phyloP scores from a whole-genome alignment of 2,888 invertebrate genomes.

The Agapetus fuscipes region DNA sequence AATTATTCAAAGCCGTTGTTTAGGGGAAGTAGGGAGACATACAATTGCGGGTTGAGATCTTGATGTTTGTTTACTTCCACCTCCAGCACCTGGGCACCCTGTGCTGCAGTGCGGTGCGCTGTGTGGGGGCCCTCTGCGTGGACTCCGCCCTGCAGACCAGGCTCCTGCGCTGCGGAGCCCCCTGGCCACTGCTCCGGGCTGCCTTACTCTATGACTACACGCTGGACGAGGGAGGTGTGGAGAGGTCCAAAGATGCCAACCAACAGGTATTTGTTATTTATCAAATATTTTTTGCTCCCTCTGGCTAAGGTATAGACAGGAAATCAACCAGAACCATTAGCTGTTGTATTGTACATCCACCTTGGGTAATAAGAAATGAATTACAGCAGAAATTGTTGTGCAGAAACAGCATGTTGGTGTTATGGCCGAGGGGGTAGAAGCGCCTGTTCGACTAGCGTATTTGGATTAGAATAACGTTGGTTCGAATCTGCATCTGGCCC shows the following conservation, averaged over 20 bases:
- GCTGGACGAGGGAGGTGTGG: conserved; percentile 90
- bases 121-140: conserved; percentile 78
- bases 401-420: no score
- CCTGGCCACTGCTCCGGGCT: conserved; percentile 86
- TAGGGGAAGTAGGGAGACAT: no score
- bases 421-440: no score
- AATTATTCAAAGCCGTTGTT: no score
- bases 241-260: conserved; percentile 73
- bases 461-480: no score
- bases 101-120: conserved; percentile 81
- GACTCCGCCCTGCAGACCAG: conserved; percentile 79
- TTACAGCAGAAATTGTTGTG: not conserved
- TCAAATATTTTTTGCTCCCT: no score
- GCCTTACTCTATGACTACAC: conserved; percentile 96
- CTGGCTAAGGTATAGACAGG: not conserved
- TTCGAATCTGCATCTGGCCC: no score
- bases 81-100: conserved; percentile 77
- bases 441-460: no score
- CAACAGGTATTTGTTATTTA: conserved; percentile 47
- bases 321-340: not conserved
- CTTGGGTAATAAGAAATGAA: not conserved
- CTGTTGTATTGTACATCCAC: not conserved
- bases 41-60: no score
- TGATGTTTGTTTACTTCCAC: no score
- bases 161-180: conserved; percentile 72